These are phyloP conservation scores for Sesamia nonagrioides DNA, from an alignment of 1,140 invertebrate species.

Conservation along the genomic window DNA sequence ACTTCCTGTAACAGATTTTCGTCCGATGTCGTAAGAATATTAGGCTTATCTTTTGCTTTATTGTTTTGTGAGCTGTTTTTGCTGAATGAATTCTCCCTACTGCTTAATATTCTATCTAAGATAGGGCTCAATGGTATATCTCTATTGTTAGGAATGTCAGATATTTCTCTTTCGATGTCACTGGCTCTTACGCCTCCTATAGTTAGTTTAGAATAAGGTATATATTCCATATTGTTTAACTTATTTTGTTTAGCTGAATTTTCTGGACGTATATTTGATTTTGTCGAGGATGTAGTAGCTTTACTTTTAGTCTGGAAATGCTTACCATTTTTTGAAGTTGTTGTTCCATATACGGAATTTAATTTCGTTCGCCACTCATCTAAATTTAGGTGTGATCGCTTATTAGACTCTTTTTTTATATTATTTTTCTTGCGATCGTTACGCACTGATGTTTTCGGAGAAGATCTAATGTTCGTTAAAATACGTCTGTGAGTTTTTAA, in stretches of 20 bases:
- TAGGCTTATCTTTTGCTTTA: conserved; percentile 60
- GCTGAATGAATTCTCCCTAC: conserved; percentile 73
- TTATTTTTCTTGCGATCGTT: conserved; percentile 48
- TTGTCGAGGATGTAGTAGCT: conserved; percentile 45
- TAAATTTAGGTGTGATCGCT: conserved; percentile 58
- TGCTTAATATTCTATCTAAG: conserved; percentile 76
- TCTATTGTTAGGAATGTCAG: conserved; percentile 67
- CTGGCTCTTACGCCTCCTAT: conserved; percentile 80
- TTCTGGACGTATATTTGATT: conserved; percentile 28
- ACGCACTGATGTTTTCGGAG: conserved; percentile 52
- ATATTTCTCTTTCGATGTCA: conserved; percentile 81
- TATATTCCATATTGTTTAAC: conserved; percentile 80
- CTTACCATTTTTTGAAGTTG: conserved; percentile 60
- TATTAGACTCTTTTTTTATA: conserved; percentile 51
- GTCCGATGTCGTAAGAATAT: conserved; percentile 77
- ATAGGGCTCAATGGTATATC: conserved; percentile 75
- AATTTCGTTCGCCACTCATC: conserved; percentile 78
- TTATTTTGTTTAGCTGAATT: conserved; percentile 47
- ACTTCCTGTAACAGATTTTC: conserved; percentile 82
- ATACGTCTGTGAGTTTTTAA: conserved; percentile 50
- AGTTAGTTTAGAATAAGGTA: conserved; percentile 85
- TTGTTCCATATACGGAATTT: conserved; percentile 71
- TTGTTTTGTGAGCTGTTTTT: conserved; percentile 63
- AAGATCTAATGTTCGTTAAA: conserved; percentile 45
- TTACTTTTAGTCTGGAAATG: conserved; percentile 54